Evolutionary conservation across 2,888 invertebrate species (phyloP), one percentile per base, ranked within the genome.

Genomic region (Drosophila cognata): DNA sequence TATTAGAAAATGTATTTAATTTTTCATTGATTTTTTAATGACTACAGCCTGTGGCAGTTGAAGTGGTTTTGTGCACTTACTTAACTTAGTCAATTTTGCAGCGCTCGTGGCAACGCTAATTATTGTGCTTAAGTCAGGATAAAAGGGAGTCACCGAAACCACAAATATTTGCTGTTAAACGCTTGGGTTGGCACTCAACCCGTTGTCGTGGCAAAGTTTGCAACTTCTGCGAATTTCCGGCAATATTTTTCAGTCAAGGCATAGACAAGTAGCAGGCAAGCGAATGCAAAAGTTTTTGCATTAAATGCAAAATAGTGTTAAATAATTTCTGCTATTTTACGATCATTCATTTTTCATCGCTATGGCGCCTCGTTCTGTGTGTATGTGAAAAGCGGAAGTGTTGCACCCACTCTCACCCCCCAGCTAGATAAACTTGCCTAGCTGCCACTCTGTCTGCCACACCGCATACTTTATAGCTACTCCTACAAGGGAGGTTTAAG

Each of bases 251-350:
- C 76, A 64, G 80, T 71, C 74, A 63, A 68, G 71, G 71, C 56
- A 76, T 53, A 67, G 55, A 51, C 67, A 61, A 69, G 62, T 63
- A 35, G 53, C 60, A 69, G 55, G 59, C 35, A 67, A 52, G 57
- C 31, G 67, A 79, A 67, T 69, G 66, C 59, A 65, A 81, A 88
- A 88, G 57, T 88, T 88, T 87, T 78, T 82, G 81, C 87, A 88
- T 85, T 87, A 84, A 88, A 87, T 87, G 81, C 82, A 85, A 88
- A 88, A 82, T 79, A 81, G 88, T 88, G 87, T 87, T 82, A 84
- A 88, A 84, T 87, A 85, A 82, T 88, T 88, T 86, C 67, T 71
- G 83, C 73, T 78, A 80, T 84, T 86, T 86, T 88, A 79, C 80
- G 73, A 83, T 86, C 71, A 77, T 81, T 86, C 71, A 77, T 81